Evolutionary conservation across 2,113 vertebrate genomes (phyloP), one percentile per base, ranked within the genome.

Genomic region (Nibea coibor): DNA sequence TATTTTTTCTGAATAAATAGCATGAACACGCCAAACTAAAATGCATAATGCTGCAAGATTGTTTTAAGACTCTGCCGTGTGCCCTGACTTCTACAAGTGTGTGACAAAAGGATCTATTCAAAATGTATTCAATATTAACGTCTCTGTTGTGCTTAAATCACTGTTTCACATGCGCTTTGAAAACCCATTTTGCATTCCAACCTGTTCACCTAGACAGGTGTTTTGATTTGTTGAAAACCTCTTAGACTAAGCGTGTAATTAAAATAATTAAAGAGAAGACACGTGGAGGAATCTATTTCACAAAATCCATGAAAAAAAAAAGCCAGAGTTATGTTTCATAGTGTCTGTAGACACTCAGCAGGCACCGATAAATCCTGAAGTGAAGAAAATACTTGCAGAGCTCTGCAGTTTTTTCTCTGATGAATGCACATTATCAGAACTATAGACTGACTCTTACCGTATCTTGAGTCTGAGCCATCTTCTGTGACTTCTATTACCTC

Each of bases 361-460:
- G 68, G 56, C 69, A 54, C 45, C 26, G 47, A 81, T 71, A 83
- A 70, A 64, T 76, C 76, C 75, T 80, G 17, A 87, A 83, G 64
- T 76, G 56, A 69, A 79, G 47, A 78, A 88, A 84, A 89, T 84
- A 83, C 10, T 71, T 89, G 91, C 89, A 43, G 67, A 75, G 72
- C 63, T 82, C 28, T 78, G 92, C 93, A 89, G 48, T 93, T 93
- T 92, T 92, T 80, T 75, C 70, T 73, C 77, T 75, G 79, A 88
- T 84, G 75, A 87, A 89, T 84, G 87, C 48, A 86, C 88, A 89
- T 91, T 89, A 88, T 88, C 61, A 89, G 81, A 87, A 74, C 82
- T 86, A 81, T 90, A 62, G 87, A 80, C 80, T 15, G 78, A 75
- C 80, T 87, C 83, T 91, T 91, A 88, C 51, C 28, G 84, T 86